These are phyloP conservation scores for Dicranocentrus wangi DNA, from an alignment of 2,888 invertebrate genomes.

Conservation along the genomic window DNA sequence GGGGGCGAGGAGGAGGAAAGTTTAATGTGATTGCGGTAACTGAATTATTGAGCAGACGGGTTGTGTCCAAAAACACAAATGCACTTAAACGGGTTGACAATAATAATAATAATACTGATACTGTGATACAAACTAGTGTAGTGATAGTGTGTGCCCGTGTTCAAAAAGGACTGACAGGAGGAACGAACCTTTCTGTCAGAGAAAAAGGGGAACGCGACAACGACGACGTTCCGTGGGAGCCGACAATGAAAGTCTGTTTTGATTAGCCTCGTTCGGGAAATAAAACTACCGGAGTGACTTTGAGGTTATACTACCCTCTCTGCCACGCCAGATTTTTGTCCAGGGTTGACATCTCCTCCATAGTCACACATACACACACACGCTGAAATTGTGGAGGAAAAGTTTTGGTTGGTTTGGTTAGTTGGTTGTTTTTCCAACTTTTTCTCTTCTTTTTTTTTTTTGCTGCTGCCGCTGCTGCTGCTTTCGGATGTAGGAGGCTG, in stretches of 20 bases:
- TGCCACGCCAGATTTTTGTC: too few relatives aligned
- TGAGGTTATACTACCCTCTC: too few relatives aligned
- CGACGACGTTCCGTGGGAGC: background rate
- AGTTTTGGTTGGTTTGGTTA: too few relatives aligned
- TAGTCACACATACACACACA: background rate
- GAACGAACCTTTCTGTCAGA: background rate
- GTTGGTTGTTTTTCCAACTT: too few relatives aligned
- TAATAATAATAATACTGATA: background rate
- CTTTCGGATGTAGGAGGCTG: too few relatives aligned
- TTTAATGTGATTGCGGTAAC: background rate
- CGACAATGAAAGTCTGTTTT: background rate
- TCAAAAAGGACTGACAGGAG: too few relatives aligned
- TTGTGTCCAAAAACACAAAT: background rate
- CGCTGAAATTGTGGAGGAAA: background rate
- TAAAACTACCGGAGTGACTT: background rate
- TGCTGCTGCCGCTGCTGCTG: too few relatives aligned
- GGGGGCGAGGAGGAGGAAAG: background rate
- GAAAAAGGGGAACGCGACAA: background rate
- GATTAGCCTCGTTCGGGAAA: background rate
- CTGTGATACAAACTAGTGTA: background rate
- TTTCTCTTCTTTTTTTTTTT: too few relatives aligned
- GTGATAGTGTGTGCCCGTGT: background rate
- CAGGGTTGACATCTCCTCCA: background rate
- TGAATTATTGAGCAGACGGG: background rate
- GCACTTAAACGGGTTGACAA: background rate